Percentiles rank a stretch among this genome's conserved stretches.
phyloP scores from a whole-genome alignment of 2,797 vertebrate species.

The Cygnus olor region DNA sequence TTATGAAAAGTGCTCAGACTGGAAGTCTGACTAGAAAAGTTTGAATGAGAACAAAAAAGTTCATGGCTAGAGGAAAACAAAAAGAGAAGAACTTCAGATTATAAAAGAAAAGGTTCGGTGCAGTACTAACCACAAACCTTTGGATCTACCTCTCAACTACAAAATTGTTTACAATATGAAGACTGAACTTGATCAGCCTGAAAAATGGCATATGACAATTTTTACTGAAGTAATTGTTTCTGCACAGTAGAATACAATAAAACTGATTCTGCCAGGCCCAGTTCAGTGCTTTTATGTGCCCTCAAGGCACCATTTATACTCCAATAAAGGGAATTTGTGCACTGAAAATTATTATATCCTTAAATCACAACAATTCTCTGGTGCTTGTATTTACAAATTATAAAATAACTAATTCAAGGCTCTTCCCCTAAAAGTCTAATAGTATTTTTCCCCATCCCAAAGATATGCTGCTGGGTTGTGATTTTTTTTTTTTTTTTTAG shows the following conservation, averaged over 20 bases:
- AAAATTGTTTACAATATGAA: neutral
- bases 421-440: neutral
- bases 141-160: neutral
- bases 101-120: neutral
- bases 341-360: slow-evolving; percentile 33
- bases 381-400: neutral
- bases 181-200: slow-evolving; percentile 24
- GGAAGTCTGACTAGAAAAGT: neutral
- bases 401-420: neutral
- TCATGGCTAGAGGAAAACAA: neutral
- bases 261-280: slow-evolving; percentile 44
- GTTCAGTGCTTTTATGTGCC: slow-evolving; percentile 47
- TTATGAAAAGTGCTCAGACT: neutral
- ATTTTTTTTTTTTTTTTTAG: neutral
- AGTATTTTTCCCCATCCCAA: neutral
- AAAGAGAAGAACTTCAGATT: neutral
- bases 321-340: neutral
- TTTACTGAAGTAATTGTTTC: slow-evolving; percentile 46
- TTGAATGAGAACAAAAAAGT: neutral
- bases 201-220: slow-evolving; percentile 47
- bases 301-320: slow-evolving; percentile 39
- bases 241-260: slow-evolving; percentile 60
- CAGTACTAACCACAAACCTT: neutral
- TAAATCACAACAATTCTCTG: slow-evolving; percentile 41
- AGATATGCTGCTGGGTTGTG: neutral